phyloP scores from a whole-genome alignment of 1,140 invertebrate genomes.

The Drosophila lacertosa region DNA sequence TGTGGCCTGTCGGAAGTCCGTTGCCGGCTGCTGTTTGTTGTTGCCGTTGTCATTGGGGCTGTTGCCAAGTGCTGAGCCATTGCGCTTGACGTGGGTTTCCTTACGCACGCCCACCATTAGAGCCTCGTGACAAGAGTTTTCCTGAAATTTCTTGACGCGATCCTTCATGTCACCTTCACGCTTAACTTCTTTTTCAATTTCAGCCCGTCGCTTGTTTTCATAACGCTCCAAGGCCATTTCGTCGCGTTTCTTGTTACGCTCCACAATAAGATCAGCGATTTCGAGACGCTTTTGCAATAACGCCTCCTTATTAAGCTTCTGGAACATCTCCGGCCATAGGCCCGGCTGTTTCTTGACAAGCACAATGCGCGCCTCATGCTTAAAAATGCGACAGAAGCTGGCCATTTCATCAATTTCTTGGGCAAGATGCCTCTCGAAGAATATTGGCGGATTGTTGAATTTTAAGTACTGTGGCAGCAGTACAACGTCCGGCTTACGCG shows the following conservation, averaged over 20 bases:
- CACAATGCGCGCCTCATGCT: conserved; percentile 81
- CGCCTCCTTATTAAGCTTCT: conserved; percentile 70
- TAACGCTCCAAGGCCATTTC: conserved; percentile 71
- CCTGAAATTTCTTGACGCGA: conserved; percentile 74
- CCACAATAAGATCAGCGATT: conserved; percentile 72
- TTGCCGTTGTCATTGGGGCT: conserved; percentile 18
- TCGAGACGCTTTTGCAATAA: conserved; percentile 71
- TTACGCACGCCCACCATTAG: conserved; percentile 73
- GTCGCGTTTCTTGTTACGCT: conserved; percentile 79
- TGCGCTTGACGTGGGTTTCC: conserved; percentile 49
- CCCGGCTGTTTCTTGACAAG: conserved; percentile 73
- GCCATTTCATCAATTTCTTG: conserved; percentile 78
- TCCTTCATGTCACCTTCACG: conserved; percentile 75
- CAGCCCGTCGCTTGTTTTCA: conserved; percentile 68
- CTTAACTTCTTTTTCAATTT: conserved; percentile 74
- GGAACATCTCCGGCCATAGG: conserved; percentile 79
- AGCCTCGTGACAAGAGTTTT: conserved; percentile 64
- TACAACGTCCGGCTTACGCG: conserved; percentile 78
- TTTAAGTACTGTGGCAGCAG: conserved; percentile 75
- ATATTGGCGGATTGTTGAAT: conserved; percentile 82
- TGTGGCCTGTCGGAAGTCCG: conserved; percentile 51
- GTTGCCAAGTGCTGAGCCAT: conserved; percentile 20
- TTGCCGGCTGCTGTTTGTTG: conserved; percentile 17
- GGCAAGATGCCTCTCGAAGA: conserved; percentile 74
- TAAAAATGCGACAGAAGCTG: conserved; percentile 81